These are phyloP conservation scores for Charaxes varanes DNA, from an alignment of 1,140 invertebrate genomes.

Conservation along the genomic window DNA sequence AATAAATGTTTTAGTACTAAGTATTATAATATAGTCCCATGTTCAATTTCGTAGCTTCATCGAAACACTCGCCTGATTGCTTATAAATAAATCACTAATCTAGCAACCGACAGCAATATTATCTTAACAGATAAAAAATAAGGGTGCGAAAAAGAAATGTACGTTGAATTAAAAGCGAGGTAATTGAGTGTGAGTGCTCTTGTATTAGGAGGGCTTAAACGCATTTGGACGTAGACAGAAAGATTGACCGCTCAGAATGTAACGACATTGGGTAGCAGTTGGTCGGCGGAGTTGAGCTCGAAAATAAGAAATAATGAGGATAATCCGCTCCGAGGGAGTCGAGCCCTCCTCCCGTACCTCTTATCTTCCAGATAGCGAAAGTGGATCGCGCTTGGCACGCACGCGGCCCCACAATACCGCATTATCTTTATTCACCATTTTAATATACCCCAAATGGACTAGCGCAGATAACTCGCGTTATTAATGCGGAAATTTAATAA, in stretches of 20 bases:
- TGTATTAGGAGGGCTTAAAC: conserved; percentile 1
- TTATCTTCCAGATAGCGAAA: conserved; percentile 4
- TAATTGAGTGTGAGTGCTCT: conserved; percentile 3
- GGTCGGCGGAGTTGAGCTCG: not conserved
- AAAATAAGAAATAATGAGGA: conserved; percentile 7
- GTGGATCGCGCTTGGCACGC: conserved; percentile 4
- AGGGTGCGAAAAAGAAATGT: no score
- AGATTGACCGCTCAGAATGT: conserved; percentile 4
- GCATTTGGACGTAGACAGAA: not conserved
- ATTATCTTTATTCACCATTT: conserved; percentile 7
- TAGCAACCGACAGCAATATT: no score
- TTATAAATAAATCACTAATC: no score
- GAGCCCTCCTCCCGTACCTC: not conserved
- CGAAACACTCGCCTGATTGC: no score
- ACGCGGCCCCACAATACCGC: not conserved
- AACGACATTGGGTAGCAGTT: conserved; percentile 3
- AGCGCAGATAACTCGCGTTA: conserved; percentile 1
- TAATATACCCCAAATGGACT: conserved; percentile 2
- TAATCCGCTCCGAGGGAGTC: conserved; percentile 5
- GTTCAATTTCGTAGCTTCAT: no score
- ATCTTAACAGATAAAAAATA: conserved; percentile 1
- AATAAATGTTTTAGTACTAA: no score
- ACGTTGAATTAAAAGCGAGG: conserved; percentile 1
- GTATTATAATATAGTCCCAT: no score
- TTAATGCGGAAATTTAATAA: conserved; percentile 4